Evolutionary conservation across 1,140 invertebrate genomes (phyloP), one percentile per base, ranked within the genome.

Genomic region (Anagrus nilaparvatae): DNA sequence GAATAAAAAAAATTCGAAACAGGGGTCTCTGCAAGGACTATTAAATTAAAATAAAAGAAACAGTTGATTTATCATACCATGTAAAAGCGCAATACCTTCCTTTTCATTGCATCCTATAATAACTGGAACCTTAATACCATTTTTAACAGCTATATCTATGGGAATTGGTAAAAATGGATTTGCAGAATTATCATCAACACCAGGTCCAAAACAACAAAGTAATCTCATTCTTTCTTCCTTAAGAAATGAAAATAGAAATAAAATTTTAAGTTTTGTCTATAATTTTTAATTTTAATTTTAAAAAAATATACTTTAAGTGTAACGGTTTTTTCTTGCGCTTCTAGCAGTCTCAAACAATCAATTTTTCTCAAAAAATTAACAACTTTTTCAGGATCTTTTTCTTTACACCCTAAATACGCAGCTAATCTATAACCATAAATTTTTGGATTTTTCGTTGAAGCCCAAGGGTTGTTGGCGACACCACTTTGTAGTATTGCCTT

Each of bases 401-500:
- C 67, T 0, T 69, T 51, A 44, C 63, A 66, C 4, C 71, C 46
- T 10, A 76, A 53, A 3, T 18, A 1, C 30, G 38, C 33, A 19
- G 40, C 42, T 12, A 43, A 13, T 1, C n/a, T 18, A 34, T 39
- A 39, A 67, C 42, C 56, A 52, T 58, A 43, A 56, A 55, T 40
- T 58, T 4, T 58, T 50, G 4, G 61, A 59, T 6, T 29, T 4
- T 37, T 21, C 4, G 79, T 72, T 28, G 78, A 69, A 0, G 83
- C 77, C 84, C 84, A 89, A 0, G 79, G 73, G 56, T 78, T 79
- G 16, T 82, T 58, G 10, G 80, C 76, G 1, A 79, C 81, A 5
- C 86, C 86, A 54, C 82, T 83, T 67, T 84, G 76, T 2, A 78
- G 72, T 29, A 85, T 83, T 1, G 64, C 79, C 49, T 74, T 72